These are phyloP conservation scores for Andrena marginata DNA, from an alignment of 2,888 invertebrate genomes.

Conservation along the genomic window DNA sequence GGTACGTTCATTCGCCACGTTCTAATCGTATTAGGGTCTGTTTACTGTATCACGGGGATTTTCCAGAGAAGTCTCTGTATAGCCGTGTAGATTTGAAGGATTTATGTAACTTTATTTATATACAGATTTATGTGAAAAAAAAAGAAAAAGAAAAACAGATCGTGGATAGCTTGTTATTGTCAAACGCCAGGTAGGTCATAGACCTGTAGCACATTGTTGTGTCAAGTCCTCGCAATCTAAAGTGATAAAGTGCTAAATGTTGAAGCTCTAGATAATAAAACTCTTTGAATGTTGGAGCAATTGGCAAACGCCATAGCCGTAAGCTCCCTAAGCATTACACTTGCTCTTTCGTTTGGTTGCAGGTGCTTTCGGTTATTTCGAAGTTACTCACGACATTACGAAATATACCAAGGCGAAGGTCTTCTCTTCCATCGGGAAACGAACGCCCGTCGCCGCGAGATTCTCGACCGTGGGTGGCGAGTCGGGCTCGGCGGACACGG, in stretches of 20 bases:
- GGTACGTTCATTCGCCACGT: constrained; percentile 84
- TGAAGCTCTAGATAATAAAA: constrained; percentile 5
- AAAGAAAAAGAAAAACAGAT: no score
- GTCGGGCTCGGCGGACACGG: constrained; percentile 96
- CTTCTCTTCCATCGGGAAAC: constrained; percentile 92
- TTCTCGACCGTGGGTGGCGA: constrained; percentile 96
- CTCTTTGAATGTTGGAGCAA: neutral
- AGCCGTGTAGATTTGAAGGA: no score
- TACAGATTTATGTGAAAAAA: no score
- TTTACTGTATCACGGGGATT: neutral
- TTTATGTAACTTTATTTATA: no score
- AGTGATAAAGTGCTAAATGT: neutral
- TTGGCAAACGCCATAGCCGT: constrained; percentile 4
- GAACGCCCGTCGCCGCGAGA: constrained; percentile 92
- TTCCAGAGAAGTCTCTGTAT: no score
- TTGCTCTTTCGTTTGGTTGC: constrained; percentile 17
- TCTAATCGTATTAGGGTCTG: neutral
- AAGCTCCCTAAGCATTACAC: neutral
- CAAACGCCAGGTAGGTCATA: no score
- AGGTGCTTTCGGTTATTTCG: constrained; percentile 94
- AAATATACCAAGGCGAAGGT: constrained; percentile 92
- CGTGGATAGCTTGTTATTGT: no score
- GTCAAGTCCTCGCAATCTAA: no score
- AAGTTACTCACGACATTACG: constrained; percentile 94
- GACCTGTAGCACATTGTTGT: no score